Base-by-base conservation (phyloP, 1,140 invertebrate species). In the Hyles euphorbiae region DNA sequence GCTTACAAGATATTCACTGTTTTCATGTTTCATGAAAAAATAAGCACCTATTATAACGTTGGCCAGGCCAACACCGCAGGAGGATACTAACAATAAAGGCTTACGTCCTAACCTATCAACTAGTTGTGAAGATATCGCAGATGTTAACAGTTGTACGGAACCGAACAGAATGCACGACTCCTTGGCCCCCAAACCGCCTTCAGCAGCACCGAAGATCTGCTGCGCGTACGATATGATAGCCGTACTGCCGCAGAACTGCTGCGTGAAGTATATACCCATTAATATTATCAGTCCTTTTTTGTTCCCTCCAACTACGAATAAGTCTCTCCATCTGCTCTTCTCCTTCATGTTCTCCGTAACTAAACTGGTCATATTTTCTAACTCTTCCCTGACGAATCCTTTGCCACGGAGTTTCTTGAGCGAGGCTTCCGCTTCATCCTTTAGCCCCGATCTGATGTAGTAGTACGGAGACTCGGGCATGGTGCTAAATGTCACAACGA, bases 381-480 rank as follows among this genome's bases (percentile, higher is more conserved):
- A 72, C 75, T 94, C 93, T 53, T 91, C 90, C 48, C 89, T 76
- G n/a, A 93, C 91, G 64, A 93, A 91, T 5, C 72, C 71, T 45
- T 87, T 89, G 1, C 92, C 92, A 47, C 92, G 89, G 3, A 95
- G 91, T 64, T 90, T 91, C 12, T 90, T 87, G 11, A 96, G 76
- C 0, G 92, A 91, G 52, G 82, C 83, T 36, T 89, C 88, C 0
- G 95, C 95, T 61, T 93, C 91, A 5, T 91, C 83, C 9, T 88
- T 84, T 33, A 89, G 76, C 2, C 92, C 91, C 12, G 91, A 91
- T 53, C 90, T 91, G 0, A 92, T 85, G 34, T 92, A 88, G 67
- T 92, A 96, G 64, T 95, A 93, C 0, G 96, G 95, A 7, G 95
- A 95, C 83, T 97, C 95, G 0, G 95, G 95, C 89, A 96, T 93